phyloP scores from a whole-genome alignment of 2,888 invertebrate genomes.

The Hypomecis atomaria region DNA sequence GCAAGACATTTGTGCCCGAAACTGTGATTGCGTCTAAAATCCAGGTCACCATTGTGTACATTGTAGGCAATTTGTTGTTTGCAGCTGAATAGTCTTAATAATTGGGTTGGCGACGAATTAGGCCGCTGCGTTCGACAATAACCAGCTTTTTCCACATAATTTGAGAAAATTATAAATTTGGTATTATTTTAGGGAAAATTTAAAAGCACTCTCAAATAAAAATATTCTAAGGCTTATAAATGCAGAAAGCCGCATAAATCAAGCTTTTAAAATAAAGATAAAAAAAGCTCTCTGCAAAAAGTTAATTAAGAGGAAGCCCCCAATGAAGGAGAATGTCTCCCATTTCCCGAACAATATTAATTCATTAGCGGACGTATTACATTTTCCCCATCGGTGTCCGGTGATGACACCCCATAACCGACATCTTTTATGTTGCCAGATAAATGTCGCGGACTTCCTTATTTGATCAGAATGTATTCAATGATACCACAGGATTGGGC shows the following conservation, averaged over 20 bases:
- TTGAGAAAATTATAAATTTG: neutral
- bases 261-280: neutral
- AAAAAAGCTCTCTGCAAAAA: neutral
- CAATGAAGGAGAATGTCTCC: constrained; percentile 4
- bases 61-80: neutral
- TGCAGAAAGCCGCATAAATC: neutral
- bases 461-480: neutral
- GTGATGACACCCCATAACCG: constrained; percentile 6
- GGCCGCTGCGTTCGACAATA: constrained; percentile 4
- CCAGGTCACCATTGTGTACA: neutral
- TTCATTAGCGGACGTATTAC: constrained; percentile 26
- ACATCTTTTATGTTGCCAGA: constrained; percentile 9
- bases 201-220: too few species aligned
- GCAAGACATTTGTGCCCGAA: neutral
- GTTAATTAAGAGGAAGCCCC: constrained; percentile 18
- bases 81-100: constrained; percentile 5
- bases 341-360: constrained; percentile 14
- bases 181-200: neutral
- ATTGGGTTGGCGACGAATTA: neutral
- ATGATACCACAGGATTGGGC: neutral
- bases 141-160: neutral
- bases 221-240: too few species aligned
- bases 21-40: neutral
- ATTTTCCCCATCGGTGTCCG: constrained; percentile 11
- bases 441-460: neutral